Conservation (phyloP, 2,113 vertebrate genomes). For the Sylvilagus bachmani region DNA sequence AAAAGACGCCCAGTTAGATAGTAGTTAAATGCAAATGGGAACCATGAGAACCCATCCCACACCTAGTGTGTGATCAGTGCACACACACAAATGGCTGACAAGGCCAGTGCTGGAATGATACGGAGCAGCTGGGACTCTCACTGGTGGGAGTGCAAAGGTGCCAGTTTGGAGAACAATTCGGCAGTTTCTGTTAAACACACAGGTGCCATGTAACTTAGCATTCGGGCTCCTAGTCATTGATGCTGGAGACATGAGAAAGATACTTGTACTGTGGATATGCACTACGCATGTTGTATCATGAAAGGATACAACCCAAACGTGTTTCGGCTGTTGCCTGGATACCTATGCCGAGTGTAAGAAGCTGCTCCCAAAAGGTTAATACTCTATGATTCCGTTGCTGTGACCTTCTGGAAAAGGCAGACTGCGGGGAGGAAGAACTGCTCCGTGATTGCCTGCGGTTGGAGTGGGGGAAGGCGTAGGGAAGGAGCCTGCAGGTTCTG, state of each 20-base stretch:
- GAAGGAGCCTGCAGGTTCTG: neutral
- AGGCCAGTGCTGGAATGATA: neutral
- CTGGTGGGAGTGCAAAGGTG: neutral
- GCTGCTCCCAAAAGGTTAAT: neutral
- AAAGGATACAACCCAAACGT: neutral
- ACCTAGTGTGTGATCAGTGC: neutral
- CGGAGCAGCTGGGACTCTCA: neutral
- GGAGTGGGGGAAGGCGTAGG: neutral
- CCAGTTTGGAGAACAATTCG: neutral
- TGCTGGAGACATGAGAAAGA: neutral
- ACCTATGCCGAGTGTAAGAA: neutral
- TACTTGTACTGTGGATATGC: neutral
- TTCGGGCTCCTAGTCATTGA: neutral
- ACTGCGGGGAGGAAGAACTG: neutral
- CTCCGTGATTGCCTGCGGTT: neutral
- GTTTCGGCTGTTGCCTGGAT: neutral
- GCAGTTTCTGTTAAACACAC: neutral
- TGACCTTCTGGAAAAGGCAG: constrained; percentile 7
- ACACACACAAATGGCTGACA: neutral
- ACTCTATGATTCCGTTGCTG: neutral
- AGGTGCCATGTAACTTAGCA: neutral
- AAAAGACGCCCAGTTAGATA: neutral
- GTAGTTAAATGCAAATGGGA: neutral
- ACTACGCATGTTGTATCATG: neutral
- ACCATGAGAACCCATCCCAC: neutral